Percentiles rank a stretch among this genome's conserved stretches.
These are phyloP conservation scores for Caenorhabditis doughertyi DNA, from an alignment of 2,888 invertebrate genomes.

Conservation along the genomic window DNA sequence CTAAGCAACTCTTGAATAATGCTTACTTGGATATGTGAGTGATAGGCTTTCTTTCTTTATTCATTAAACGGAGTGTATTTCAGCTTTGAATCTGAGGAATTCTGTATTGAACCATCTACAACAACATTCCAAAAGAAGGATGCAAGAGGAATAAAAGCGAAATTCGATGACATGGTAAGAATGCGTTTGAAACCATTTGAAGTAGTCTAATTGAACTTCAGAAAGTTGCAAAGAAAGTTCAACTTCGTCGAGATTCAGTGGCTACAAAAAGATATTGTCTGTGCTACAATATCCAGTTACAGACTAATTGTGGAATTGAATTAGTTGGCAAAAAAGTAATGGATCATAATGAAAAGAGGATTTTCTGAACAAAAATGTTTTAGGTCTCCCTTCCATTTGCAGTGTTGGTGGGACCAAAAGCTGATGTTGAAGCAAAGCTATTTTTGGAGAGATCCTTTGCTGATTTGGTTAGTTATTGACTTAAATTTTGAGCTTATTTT, in stretches of 20 bases:
- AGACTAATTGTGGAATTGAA: constrained; percentile 79
- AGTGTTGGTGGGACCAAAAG: constrained; percentile 81
- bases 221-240: constrained; percentile 82
- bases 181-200: not conserved
- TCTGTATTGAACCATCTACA: constrained; percentile 78
- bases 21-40: constrained; percentile 81
- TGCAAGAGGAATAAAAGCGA: constrained; percentile 75
- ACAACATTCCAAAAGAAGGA: constrained; percentile 75
- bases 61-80: constrained; percentile 17
- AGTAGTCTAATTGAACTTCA: constrained; percentile 36
- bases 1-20: constrained; percentile 79
- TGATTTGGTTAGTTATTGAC: constrained; percentile 67
- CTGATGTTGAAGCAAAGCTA: constrained; percentile 81
- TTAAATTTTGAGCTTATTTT: not conserved
- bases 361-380: not conserved
- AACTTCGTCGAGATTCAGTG: constrained; percentile 81
- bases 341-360: constrained; percentile 20
- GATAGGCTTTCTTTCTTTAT: not conserved
- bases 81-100: constrained; percentile 81
- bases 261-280: constrained; percentile 81
- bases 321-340: constrained; percentile 77
- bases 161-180: constrained; percentile 82
- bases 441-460: constrained; percentile 82
- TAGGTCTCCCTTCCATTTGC: constrained; percentile 82
- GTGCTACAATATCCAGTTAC: constrained; percentile 79